phyloP scores from a whole-genome alignment of 2,888 invertebrate genomes.

The Zaprionus bogoriensis region DNA sequence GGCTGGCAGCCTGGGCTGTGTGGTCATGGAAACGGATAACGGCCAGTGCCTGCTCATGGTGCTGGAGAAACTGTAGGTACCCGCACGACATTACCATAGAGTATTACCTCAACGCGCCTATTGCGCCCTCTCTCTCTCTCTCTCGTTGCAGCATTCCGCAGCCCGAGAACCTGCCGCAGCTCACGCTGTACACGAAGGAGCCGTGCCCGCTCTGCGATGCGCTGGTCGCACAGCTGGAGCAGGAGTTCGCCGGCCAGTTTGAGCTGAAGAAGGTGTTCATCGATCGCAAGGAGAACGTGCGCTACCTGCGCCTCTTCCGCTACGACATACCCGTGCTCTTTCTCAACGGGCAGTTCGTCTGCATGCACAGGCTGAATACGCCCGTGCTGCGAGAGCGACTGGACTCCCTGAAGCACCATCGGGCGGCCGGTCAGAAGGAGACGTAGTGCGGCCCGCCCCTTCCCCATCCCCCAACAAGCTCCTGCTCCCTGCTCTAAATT shows the following conservation, averaged over 20 bases:
- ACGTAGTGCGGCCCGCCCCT: no score
- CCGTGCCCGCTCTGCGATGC: constrained; percentile 92
- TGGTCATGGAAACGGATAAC: constrained; percentile 97
- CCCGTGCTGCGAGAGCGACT: constrained; percentile 83
- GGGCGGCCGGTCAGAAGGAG: background rate
- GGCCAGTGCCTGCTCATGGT: constrained; percentile 97
- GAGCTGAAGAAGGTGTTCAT: constrained; percentile 90
- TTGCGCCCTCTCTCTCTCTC: no score
- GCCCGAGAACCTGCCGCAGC: constrained; percentile 83
- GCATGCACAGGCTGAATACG: constrained; percentile 88
- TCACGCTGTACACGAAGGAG: constrained; percentile 92
- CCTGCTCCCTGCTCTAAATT: no score
- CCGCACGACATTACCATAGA: constrained; percentile 20
- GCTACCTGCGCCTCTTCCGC: constrained; percentile 89
- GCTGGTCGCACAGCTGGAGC: constrained; percentile 87
- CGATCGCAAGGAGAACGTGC: constrained; percentile 87
- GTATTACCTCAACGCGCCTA: no score
- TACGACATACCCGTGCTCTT: constrained; percentile 95
- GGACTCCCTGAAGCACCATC: constrained; percentile 18
- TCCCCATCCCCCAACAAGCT: no score
- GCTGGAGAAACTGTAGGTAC: constrained; percentile 92
- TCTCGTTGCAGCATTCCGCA: constrained; percentile 8
- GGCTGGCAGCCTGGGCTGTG: constrained; percentile 94
- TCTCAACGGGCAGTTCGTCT: constrained; percentile 91
- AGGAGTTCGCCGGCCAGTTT: constrained; percentile 85